Base-by-base conservation (phyloP, 2,113 vertebrate genomes). In the Glareola pratincola region DNA sequence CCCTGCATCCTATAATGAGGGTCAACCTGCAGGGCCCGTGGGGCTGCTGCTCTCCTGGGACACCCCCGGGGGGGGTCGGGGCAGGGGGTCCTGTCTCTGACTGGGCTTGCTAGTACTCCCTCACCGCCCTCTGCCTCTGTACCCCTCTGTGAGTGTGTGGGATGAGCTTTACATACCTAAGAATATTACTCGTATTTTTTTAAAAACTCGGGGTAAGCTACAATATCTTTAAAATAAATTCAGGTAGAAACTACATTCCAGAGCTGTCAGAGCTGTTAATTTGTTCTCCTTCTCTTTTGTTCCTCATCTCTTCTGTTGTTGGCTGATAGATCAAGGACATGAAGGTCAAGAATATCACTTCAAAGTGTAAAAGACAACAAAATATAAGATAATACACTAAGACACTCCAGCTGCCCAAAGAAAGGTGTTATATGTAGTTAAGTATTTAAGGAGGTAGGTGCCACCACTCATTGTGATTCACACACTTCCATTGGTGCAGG, bases 11-110 rank as follows among this genome's bases (percentile, higher is more conserved):
- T 37, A 27, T 24, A n/a, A 16, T 30, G 24, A 75, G 2, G 3
- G 12, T 4, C 10, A n/a, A n/a, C 19, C 41, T 7, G 0, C 26
- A 62, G 39, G 41, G 29, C 6, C 13, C 0, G 0, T 20, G 32
- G 41, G 51, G 15, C 12, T 73, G 43, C 29, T 62, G 32, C 2
- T 85, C 3, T 51, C 34, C 30, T 14, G 43, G 26, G 34, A 51
- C 6, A 56, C 36, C 29, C 24, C 27, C 9, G 23, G 6, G 2
- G 6, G 1, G 8, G 8, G 1, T 4, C 1, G 4, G 37, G 12
- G 2, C 47, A 72, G 27, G 26, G 6, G 14, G 9, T 84, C 3
- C 2, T 51, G 30, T 24, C 37, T 73, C 48, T 74, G 32, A 10
- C 13, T 26, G 21, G 37, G n/a, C n/a, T n/a, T 39, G 23, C 14